Base-by-base conservation (phyloP, 2,797 vertebrate species). In the Menidia menidia region DNA sequence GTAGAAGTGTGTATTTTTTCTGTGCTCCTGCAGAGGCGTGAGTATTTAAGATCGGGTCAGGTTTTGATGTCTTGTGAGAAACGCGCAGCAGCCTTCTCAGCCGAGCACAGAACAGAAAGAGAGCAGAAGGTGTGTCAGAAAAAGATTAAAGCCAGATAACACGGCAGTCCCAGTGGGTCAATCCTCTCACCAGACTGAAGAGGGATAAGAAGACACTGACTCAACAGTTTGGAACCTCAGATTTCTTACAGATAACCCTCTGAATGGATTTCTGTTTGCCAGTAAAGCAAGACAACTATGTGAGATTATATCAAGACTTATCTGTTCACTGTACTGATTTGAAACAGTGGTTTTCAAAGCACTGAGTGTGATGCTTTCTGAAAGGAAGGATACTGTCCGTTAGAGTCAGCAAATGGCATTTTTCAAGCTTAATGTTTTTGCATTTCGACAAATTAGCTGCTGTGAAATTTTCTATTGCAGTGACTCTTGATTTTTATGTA, bases 61-160 rank as follows among this genome's bases (percentile, higher is more conserved):
- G 58, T 75, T 72, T 75, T 84, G 62, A 81, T 69, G 61, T 80
- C 77, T 57, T 71, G 57, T 77, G 66, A 42, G 74, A 78, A 64
- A 69, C 11, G 4, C 18, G 11, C 32, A 60, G 75, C 48, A 54
- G 61, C 19, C 43, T 52, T 78, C 73, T 84, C 62, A 70, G 73
- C 70, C 60, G 62, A 52, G 25, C 58, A 41, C 68, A 85, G 81
- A 81, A 51, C 73, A 65, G 62, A 72, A 82, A 63, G 73, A 43
- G 66, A 63, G 68, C 60, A 60, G 68, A 60, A 74, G 66, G 52
- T 44, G 62, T 53, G 64, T 73, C 45, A 72, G 64, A 69, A 64
- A 48, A 47, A 81, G 82, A 87, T 89, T 73, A 88, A 86, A 88
- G 79, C 60, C 18, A 15, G 63, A 57, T 66, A 41, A 56, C 30